Evolutionary conservation across 2,888 invertebrate genomes (phyloP), one percentile per base, ranked within the genome.

Genomic region (Tridacna crocea): DNA sequence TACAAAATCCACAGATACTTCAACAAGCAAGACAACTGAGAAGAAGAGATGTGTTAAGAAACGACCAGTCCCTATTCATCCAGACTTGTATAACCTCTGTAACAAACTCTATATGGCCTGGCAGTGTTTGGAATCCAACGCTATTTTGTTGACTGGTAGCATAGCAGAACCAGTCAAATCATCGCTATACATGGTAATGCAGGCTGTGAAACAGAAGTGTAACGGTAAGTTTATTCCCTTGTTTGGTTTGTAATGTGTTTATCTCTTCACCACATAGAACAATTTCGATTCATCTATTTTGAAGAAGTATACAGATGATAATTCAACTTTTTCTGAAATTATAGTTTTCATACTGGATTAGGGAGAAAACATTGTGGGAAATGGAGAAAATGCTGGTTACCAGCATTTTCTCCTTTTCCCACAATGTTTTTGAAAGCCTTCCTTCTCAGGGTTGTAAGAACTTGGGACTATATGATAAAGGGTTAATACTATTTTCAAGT

Each of bases 191-290:
- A 47, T 73, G 19, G 26, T 80, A 2, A 72, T 83, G 17, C 74
- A 79, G 60, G 48, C 76, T 0, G 85, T 74, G 13, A 79, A 68
- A 36, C 70, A 79, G 27, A 85, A 85, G 51, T 85, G 85, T 55
- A 80, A 72, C 72, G 82, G 85, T 85, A 68, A 65, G 81, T 51
- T 58, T 15, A n/a, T 61, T n/a, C n/a, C n/a, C n/a, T 61, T 61
- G 55, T 55, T 15, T 55, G 6, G 11, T 55, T 55, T 55, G 15
- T 55, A 1, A 6, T 55, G 55, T 55, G 55, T 55, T 55, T 55
- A 36, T 4, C 36, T 8, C 36, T 36, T 36, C 8, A 36, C 36
- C 36, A 36, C 36, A 36, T 8, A 36, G 8, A 4, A 2, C n/a
- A n/a, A n/a, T n/a, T n/a, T n/a, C n/a, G n/a, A n/a, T n/a, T n/a